Evolutionary conservation across 2,113 vertebrate species (phyloP), one percentile per base, ranked within the genome.

Genomic region (Tiliqua scincoides): DNA sequence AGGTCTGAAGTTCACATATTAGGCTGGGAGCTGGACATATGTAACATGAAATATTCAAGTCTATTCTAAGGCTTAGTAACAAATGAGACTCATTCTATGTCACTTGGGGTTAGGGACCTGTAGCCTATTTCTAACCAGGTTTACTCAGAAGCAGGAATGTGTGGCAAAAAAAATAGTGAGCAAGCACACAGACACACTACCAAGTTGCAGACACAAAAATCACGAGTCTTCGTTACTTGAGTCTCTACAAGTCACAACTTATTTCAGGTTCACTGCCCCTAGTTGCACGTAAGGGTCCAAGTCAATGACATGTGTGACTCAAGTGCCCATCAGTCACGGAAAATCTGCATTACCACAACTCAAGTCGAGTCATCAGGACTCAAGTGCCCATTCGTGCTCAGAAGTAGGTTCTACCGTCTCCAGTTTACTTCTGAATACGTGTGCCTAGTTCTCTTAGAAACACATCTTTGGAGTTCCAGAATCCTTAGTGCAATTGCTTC

Each of bases 391-490:
- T n/a, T n/a, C n/a, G n/a, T n/a, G n/a, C n/a, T n/a, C 30, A 79
- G 14, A 70, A 43, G 35, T 17, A 57, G 30, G 30, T 61, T 5
- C n/a, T 5, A 20, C 48, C 23, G 23, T 54, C 21, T n/a, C 11
- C 48, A 20, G 43, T 30, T 79, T 79, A n/a, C 52, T 70, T 30
- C 18, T n/a, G 2, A 25, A 12, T 62, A 84, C 35, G 40, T 18
- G 7, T 40, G 62, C 21, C 17, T 54, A 57, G 73, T 15, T 77
- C 67, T 77, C 76, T 63, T 73, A 20, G 21, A 87, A 83, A 93
- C 73, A 88, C 90, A 85, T 85, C 20, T 90, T 48, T 89, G 71
- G 62, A 40, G 23, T 82, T 83, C 92, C 88, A 86, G 88, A 27
- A 82, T 83, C 83, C 91, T 85, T 93, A 87, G 23, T 78, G 82